Evolutionary conservation across 2,888 invertebrate genomes (phyloP), one percentile per base, ranked within the genome.

Genomic region (Cheilosia variabilis): DNA sequence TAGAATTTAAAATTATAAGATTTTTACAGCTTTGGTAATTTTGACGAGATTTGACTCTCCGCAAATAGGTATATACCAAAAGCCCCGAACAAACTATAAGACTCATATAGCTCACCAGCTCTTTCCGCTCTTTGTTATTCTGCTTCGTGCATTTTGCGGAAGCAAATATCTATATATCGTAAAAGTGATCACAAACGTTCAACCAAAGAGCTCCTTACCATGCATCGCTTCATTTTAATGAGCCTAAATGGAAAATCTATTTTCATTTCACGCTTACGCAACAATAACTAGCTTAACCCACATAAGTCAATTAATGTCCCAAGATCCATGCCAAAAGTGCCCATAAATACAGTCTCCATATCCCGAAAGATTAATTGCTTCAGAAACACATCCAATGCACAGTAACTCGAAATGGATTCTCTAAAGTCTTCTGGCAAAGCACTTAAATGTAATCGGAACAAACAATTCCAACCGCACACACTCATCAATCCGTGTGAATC

Each of bases 291-390:
- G 15, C 2, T 37, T 65, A 47, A 45, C n/a, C 69, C 34, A 57
- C n/a, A 57, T 47, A 69, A 45, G 47, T 10, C 7, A 34, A 69
- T n/a, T 15, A 68, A 17, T 22, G n/a, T 19, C 27, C 15, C 27
- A 27, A 27, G 31, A n/a, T 55, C 52, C n/a, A 22, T 41, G 6
- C 27, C 68, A 43, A 15, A 43, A 55, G 19, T 27, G 15, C 55
- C 45, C 69, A 47, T 69, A 57, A 57, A 31, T 19, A 45, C 45
- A 45, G n/a, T 69, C 69, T 69, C 34, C 24, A 69, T 55, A 57
- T 47, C 45, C 45, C 22, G 15, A 19, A 68, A 69, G 68, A 69
- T 69, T 69, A 57, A 69, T 69, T 69, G 31, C 15, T 22, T 2
- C n/a, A 45, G 45, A 31, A 57, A 45, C 45, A 37, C 41, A 4